phyloP scores from a whole-genome alignment of 2,113 vertebrate species.

The Crotalus viridis region DNA sequence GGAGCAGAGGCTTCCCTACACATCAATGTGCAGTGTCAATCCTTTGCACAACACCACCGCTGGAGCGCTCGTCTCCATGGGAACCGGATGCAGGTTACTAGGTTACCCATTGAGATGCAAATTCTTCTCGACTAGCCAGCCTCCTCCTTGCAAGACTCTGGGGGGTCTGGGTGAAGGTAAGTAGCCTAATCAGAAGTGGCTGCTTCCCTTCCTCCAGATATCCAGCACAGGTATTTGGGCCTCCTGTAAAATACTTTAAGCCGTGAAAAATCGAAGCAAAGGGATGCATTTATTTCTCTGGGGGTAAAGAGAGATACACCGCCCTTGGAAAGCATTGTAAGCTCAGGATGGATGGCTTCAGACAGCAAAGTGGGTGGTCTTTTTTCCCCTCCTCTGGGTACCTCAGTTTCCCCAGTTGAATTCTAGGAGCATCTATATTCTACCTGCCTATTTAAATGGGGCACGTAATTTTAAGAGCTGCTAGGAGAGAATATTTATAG shows the following conservation, averaged over 20 bases:
- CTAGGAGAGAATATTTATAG: no score
- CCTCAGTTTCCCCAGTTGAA: not conserved
- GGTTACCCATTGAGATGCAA: conserved; percentile 26
- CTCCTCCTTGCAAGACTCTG: not conserved
- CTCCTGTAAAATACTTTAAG: no score
- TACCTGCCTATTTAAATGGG: no score
- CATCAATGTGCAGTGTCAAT: conserved; percentile 46
- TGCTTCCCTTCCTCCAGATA: not conserved
- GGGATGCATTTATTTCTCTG: no score
- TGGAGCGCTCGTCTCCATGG: conserved; percentile 59
- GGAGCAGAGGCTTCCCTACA: conserved; percentile 42
- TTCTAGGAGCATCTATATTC: not conserved
- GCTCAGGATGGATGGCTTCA: no score
- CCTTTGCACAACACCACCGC: conserved; percentile 25
- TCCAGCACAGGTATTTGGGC: not conserved
- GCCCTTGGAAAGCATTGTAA: no score
- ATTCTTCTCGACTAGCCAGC: conserved; percentile 32
- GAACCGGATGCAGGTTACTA: conserved; percentile 57
- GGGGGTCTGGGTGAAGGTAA: not conserved
- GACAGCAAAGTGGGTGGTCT: no score
- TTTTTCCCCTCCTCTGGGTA: no score
- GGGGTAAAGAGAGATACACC: no score
- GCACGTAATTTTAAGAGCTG: no score
- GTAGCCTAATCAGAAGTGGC: not conserved
- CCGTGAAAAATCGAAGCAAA: no score